These are phyloP conservation scores for Vanacampus margaritifer DNA, from an alignment of 2,113 vertebrate genomes.

Conservation along the genomic window DNA sequence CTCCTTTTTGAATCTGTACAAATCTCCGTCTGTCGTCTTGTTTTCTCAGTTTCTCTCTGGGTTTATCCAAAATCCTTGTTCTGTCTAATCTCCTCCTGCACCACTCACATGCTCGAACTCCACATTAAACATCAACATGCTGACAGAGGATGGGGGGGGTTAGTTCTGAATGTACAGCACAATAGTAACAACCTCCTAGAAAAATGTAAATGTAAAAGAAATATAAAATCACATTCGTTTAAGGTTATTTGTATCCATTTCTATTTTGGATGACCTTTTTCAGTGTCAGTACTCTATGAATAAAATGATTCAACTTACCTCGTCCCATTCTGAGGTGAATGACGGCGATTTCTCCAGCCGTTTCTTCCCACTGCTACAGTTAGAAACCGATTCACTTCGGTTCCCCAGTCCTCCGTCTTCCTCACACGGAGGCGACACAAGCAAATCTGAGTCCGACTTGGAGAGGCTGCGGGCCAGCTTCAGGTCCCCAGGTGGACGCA, in stretches of 20 bases:
- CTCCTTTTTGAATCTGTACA: conserved; percentile 38
- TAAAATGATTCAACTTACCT: conserved; percentile 78
- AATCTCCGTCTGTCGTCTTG: conserved; percentile 39
- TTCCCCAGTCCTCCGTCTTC: conserved; percentile 88
- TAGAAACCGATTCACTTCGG: conserved; percentile 94
- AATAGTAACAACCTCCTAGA: conserved; percentile 8
- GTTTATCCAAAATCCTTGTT: conserved; percentile 40
- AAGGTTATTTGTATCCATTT: too few species aligned
- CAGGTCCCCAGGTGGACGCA: conserved; percentile 84
- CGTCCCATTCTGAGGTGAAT: conserved; percentile 96
- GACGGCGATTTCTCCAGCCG: conserved; percentile 95
- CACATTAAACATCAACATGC: conserved; percentile 36
- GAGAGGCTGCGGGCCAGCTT: conserved; percentile 95
- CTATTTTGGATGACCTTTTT: background rate
- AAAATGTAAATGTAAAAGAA: background rate
- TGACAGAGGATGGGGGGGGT: conserved; percentile 14
- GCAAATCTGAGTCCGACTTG: conserved; percentile 95
- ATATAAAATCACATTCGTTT: too few species aligned
- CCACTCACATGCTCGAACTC: conserved; percentile 27
- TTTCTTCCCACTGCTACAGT: conserved; percentile 89
- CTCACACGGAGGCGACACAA: conserved; percentile 90
- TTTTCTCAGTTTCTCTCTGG: conserved; percentile 22
- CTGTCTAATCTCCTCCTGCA: conserved; percentile 41
- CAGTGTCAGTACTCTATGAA: background rate
- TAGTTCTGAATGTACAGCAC: conserved; percentile 16